Conservation (phyloP, 2,888 invertebrate species). For the Tenthredo amoena region DNA sequence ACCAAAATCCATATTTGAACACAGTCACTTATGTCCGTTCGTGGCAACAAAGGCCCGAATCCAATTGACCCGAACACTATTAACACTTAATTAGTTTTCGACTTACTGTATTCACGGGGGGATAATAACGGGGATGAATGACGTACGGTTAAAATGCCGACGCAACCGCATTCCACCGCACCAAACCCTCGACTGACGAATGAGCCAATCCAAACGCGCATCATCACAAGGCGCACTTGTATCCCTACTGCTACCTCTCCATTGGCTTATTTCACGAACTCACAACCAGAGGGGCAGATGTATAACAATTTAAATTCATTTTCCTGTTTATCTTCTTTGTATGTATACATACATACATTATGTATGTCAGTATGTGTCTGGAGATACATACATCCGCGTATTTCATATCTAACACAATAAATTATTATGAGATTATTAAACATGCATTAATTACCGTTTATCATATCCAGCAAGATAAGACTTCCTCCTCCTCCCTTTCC, state of each 20-base stretch:
- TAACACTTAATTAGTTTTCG: not conserved
- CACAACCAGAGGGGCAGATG: not conserved
- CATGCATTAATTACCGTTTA: not conserved
- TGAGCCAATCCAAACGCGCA: conserved; percentile 62
- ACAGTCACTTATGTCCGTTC: conserved; percentile 62
- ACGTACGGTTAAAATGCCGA: conserved; percentile 64
- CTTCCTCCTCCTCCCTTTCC: not conserved
- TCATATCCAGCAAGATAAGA: not conserved
- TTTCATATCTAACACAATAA: not conserved
- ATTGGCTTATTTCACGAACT: conserved; percentile 14
- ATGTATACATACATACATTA: not conserved
- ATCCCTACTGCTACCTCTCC: conserved; percentile 48
- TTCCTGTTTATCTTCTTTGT: not conserved
- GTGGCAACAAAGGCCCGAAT: conserved; percentile 24
- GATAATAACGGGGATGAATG: conserved; percentile 62
- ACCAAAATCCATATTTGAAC: conserved; percentile 65
- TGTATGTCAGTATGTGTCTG: not conserved
- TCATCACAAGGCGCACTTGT: conserved; percentile 45
- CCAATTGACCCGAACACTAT: not conserved
- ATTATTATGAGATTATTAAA: not conserved
- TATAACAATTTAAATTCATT: conserved; percentile 11
- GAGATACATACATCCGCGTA: not conserved
- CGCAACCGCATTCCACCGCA: conserved; percentile 70
- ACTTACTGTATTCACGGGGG: conserved; percentile 43
- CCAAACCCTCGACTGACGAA: conserved; percentile 67